Evolutionary conservation across 2,113 vertebrate species (phyloP).

Genomic region (Crotalus horridus): DNA sequence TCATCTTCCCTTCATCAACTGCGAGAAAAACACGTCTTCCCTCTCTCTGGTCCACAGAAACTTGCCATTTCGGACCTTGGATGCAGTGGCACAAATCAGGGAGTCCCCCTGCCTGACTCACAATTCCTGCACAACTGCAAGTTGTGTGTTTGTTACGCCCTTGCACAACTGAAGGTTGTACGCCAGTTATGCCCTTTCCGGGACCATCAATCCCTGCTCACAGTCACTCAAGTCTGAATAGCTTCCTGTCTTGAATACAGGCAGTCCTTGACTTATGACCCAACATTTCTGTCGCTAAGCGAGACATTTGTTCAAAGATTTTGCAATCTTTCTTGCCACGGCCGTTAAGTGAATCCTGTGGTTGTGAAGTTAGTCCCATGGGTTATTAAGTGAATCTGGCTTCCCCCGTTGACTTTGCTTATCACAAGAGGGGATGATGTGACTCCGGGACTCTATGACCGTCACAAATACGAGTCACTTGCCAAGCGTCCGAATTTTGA

Average conservation of each 20-base stretch:
- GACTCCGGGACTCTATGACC: fast-evolving
- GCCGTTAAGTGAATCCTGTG: neutral
- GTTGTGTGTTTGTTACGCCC: neutral
- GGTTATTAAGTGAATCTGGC: neutral
- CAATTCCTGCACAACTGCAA: neutral
- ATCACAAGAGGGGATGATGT: neutral
- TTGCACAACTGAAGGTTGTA: no score
- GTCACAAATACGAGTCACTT: neutral
- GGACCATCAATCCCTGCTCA: neutral
- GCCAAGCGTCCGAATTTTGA: neutral
- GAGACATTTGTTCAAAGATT: neutral
- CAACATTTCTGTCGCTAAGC: neutral
- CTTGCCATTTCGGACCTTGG: no score
- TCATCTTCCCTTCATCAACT: neutral
- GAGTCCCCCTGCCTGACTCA: neutral
- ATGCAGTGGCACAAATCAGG: neutral
- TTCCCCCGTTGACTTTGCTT: neutral
- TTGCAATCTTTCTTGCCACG: neutral
- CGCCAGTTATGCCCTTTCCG: no score
- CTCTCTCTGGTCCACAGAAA: neutral
- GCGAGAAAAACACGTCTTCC: neutral
- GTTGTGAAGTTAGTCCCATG: neutral
- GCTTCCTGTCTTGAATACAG: no score
- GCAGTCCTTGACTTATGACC: neutral
- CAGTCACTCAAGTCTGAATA: no score